These are phyloP conservation scores for Pogoniulus pusillus DNA, from an alignment of 2,797 vertebrate genomes.

Conservation along the genomic window DNA sequence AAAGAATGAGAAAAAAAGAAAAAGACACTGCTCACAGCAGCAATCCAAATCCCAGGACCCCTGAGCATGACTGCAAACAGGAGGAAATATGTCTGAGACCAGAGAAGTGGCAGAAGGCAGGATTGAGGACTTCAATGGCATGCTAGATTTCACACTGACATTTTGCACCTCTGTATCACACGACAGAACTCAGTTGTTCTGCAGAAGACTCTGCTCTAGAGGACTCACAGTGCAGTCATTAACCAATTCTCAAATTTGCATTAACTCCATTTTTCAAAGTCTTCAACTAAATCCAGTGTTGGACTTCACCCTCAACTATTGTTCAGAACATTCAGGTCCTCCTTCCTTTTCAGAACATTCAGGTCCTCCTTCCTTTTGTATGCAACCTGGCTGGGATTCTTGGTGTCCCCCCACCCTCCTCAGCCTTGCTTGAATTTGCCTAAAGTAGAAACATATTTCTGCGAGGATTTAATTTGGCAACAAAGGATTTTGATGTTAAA, in stretches of 20 bases:
- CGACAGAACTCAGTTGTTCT: neutral
- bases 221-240: neutral
- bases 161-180: neutral
- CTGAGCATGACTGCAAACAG: neutral
- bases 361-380: neutral
- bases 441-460: slow-evolving; percentile 8
- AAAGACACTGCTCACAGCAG: no score
- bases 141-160: neutral
- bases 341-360: neutral
- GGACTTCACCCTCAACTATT: neutral
- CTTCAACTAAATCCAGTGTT: neutral
- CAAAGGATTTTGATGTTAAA: slow-evolving; percentile 29
- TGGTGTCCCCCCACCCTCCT: neutral
- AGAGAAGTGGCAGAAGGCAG: neutral
- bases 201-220: neutral
- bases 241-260: neutral
- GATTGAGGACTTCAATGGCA: neutral
- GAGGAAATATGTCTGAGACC: neutral
- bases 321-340: neutral
- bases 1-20: no score
- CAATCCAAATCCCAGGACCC: neutral
- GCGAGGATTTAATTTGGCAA: neutral
- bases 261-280: neutral
- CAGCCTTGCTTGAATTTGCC: slow-evolving; percentile 12
- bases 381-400: neutral